Conservation (phyloP, 2,113 vertebrate genomes). For the Muntiacus reevesi region DNA sequence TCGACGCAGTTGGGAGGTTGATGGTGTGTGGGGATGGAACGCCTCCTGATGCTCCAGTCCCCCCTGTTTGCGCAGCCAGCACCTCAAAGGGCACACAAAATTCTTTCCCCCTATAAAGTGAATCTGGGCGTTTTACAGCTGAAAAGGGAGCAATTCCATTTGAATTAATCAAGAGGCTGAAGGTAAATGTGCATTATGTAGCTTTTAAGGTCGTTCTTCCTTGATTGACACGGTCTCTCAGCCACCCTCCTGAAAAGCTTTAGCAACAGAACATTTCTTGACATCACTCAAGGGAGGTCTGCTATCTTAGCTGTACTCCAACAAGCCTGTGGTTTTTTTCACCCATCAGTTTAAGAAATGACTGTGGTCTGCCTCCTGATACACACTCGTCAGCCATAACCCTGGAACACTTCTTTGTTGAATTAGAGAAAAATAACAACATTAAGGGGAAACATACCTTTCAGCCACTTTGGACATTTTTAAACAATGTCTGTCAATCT, state of each 20-base stretch:
- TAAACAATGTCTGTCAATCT: conserved; percentile 97
- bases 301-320: background rate
- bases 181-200: background rate
- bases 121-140: conserved; percentile 57
- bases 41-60: background rate
- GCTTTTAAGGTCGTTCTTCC: conserved; percentile 27
- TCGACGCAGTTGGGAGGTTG: background rate
- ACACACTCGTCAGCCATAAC: background rate
- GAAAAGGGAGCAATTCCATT: conserved; percentile 50
- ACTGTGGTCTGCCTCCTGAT: background rate
- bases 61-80: background rate
- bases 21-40: background rate
- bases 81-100: background rate
- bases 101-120: conserved; percentile 26
- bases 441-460: conserved; percentile 84
- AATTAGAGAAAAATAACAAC: background rate
- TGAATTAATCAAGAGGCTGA: conserved; percentile 43
- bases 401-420: background rate
- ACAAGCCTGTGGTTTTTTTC: background rate
- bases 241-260: background rate
- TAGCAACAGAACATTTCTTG: background rate
- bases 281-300: background rate
- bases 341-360: background rate
- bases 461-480: conserved; percentile 99
- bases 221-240: background rate